Evolutionary conservation across 2,797 vertebrate genomes (phyloP).

Genomic region (Acridotheres tristis): DNA sequence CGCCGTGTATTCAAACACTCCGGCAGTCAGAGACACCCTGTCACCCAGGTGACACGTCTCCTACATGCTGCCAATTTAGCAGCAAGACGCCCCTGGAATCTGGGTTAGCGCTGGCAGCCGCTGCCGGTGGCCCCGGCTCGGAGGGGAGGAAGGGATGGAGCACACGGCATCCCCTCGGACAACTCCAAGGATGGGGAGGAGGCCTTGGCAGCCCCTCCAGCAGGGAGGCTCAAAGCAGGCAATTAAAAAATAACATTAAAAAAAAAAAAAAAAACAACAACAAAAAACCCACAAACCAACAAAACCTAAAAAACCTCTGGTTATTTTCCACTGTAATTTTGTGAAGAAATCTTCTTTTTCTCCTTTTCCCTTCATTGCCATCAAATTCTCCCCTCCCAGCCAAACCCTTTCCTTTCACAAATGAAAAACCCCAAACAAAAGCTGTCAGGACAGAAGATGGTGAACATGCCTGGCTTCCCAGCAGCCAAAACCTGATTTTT

Average conservation of each 20-base stretch:
- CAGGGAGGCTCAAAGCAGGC: neutral
- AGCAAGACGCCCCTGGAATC: slow-evolving; percentile 37
- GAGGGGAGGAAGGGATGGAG: neutral
- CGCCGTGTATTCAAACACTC: neutral
- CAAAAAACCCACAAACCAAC: too few relatives aligned
- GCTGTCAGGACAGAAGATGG: slow-evolving; percentile 55
- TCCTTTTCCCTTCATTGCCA: neutral
- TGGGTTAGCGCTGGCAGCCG: slow-evolving; percentile 13
- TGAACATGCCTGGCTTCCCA: neutral
- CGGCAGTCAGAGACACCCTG: slow-evolving; percentile 27
- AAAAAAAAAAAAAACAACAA: neutral
- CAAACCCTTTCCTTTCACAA: slow-evolving; percentile 19
- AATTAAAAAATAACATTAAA: neutral
- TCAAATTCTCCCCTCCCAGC: slow-evolving; percentile 8
- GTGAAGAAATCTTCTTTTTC: neutral
- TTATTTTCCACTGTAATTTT: slow-evolving; percentile 17
- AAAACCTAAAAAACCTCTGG: neutral
- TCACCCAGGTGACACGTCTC: slow-evolving; percentile 60
- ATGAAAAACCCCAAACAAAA: slow-evolving; percentile 55
- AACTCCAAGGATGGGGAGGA: accelerated
- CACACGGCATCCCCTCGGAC: neutral
- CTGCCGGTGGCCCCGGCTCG: neutral
- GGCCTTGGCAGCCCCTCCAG: neutral
- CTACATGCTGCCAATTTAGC: slow-evolving; percentile 26
- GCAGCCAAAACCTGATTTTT: neutral